Percentiles rank a stretch among this genome's conserved stretches.
phyloP scores from a whole-genome alignment of 2,113 vertebrate species.

The Tautogolabrus adspersus region DNA sequence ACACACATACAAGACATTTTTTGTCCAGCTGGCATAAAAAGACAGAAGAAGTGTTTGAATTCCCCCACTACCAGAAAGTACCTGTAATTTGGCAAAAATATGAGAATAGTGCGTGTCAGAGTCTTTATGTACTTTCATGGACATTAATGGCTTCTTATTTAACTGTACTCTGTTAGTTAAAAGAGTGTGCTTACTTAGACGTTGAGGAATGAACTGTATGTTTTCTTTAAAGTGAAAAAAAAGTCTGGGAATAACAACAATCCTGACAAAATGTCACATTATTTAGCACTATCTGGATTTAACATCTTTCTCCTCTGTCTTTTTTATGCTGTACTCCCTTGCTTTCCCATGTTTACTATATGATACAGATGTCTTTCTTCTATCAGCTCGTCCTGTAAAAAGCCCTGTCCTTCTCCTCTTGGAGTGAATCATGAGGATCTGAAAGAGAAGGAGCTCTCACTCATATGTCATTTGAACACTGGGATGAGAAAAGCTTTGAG shows the following conservation, averaged over 20 bases:
- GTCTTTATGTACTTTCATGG: constrained; percentile 21
- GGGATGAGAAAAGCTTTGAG: constrained; percentile 38
- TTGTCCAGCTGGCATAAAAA: neutral
- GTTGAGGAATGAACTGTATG: constrained; percentile 57
- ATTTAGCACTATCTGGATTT: constrained; percentile 32
- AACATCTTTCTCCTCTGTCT: neutral
- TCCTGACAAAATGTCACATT: constrained; percentile 5
- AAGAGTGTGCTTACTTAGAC: constrained; percentile 26
- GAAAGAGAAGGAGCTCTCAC: constrained; percentile 34
- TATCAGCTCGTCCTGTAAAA: neutral
- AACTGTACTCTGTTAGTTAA: neutral
- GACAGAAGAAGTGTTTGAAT: neutral
- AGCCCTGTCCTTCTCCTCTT: constrained; percentile 8
- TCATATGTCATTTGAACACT: constrained; percentile 48
- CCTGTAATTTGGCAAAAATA: constrained; percentile 23
- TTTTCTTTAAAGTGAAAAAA: constrained; percentile 33
- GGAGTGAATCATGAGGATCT: constrained; percentile 27
- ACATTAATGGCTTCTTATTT: constrained; percentile 35
- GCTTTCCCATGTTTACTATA: neutral
- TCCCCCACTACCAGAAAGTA: neutral
- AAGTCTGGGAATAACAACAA: constrained; percentile 47
- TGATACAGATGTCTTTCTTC: neutral
- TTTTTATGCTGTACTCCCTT: neutral
- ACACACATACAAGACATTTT: constrained; percentile 8
- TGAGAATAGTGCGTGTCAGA: constrained; percentile 5